Percentiles rank a stretch among this genome's conserved stretches.
Conservation (phyloP, 2,113 vertebrate genomes). For the Podarcis raffonei region DNA sequence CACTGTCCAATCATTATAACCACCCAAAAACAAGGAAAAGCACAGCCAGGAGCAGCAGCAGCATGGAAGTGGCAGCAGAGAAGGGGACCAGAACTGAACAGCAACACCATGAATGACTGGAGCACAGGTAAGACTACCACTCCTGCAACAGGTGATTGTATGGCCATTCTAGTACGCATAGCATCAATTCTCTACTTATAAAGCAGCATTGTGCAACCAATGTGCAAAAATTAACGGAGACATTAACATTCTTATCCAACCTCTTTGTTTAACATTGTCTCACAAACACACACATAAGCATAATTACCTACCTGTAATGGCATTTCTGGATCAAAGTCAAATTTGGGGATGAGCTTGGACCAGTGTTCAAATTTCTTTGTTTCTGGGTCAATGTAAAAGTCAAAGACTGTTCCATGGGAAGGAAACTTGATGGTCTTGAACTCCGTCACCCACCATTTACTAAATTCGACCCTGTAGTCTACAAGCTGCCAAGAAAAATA, state of each 20-base stretch:
- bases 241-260: rapidly evolving
- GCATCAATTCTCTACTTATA: not conserved
- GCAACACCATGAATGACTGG: not conserved
- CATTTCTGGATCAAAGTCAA: constrained; percentile 87
- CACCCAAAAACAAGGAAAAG: not conserved
- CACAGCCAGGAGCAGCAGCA: not conserved
- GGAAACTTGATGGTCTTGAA: constrained; percentile 98
- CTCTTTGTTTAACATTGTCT: not conserved
- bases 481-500: constrained; percentile 78
- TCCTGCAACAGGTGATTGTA: not conserved
- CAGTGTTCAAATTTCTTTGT: constrained; percentile 94
- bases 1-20: not conserved
- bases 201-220: not conserved
- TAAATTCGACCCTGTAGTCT: constrained; percentile 93
- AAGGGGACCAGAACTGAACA: not conserved
- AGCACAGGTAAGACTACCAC: not conserved
- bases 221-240: rapidly evolving
- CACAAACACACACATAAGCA: not conserved
- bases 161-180: not conserved
- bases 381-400: constrained; percentile 92
- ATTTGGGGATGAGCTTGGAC: constrained; percentile 90
- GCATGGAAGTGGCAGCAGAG: not conserved
- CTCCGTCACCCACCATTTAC: constrained; percentile 95
- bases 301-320: constrained; percentile 87
- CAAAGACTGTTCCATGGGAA: constrained; percentile 92